phyloP scores from a whole-genome alignment of 1,140 invertebrate genomes.

The Pemphigus obesinymphae region DNA sequence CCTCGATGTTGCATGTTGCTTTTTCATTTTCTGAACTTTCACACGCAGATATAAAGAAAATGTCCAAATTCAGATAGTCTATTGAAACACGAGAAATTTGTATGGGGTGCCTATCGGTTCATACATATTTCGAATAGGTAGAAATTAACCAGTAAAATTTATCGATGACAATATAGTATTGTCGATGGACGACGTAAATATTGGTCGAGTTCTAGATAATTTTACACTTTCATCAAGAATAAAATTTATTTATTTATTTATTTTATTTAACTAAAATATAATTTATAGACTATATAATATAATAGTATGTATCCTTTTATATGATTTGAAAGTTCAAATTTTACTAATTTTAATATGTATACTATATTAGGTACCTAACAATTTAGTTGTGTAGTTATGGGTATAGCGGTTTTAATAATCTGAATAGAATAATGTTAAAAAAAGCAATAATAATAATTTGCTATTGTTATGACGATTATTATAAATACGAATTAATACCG shows the following conservation, averaged over 20 bases:
- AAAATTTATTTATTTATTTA: neutral
- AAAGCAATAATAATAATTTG: neutral
- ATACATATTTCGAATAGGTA: too few relatives aligned
- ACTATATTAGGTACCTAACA: too few relatives aligned
- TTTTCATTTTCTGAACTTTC: slow-evolving; percentile 13
- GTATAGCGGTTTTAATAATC: neutral
- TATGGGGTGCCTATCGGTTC: too few relatives aligned
- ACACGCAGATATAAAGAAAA: neutral
- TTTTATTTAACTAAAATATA: too few relatives aligned
- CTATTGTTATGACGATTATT: neutral
- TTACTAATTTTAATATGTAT: neutral
- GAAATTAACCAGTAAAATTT: too few relatives aligned
- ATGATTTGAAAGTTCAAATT: neutral
- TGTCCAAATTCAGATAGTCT: neutral
- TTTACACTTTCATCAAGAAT: neutral
- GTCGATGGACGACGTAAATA: too few relatives aligned
- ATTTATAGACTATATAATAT: too few relatives aligned
- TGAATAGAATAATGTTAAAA: neutral
- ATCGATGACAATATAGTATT: too few relatives aligned
- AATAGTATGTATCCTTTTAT: neutral
- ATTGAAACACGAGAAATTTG: neutral
- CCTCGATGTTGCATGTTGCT: neutral
- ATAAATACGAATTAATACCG: neutral
- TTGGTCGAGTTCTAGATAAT: neutral
- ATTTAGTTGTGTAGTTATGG: neutral